A percentile compares a stretch with the other conserved stretches of the same genome.
Conservation (phyloP, 37 sponge, comb jelly and placozoan species). For the Petrosia ficiformis region DNA sequence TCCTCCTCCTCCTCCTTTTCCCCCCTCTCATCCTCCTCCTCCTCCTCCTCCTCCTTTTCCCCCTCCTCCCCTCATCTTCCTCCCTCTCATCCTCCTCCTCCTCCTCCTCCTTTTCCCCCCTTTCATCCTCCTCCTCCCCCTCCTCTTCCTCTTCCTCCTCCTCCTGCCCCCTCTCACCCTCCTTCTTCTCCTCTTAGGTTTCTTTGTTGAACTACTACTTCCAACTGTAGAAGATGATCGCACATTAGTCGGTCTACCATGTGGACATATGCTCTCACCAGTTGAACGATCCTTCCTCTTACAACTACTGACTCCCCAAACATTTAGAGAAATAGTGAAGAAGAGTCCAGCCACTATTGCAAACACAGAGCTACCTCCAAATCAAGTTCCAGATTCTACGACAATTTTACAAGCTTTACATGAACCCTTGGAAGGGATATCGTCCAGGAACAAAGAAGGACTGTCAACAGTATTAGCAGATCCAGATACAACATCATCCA, state of each 20-base stretch:
- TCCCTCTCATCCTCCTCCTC: no score
- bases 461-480: constrained; percentile 50
- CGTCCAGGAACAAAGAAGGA: constrained; percentile 1
- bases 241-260: constrained; percentile 5
- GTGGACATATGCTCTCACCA: constrained; percentile 13
- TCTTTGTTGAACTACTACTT: constrained; percentile 79
- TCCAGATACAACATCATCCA: constrained; percentile 28
- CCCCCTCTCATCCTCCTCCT: no score
- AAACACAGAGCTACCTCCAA: constrained; percentile 18
- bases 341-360: constrained; percentile 58
- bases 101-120: not conserved
- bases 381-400: not conserved
- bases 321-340: constrained; percentile 59
- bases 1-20: not conserved
- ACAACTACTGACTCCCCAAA: constrained; percentile 48
- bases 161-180: no score
- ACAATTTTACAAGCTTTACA: not conserved
- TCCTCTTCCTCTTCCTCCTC: not conserved
- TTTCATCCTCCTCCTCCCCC: no score
- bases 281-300: constrained; percentile 51
- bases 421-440: not conserved
- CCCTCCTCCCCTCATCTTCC: no score
- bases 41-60: constrained; percentile 1
- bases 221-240: constrained; percentile 35
- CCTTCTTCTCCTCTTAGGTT: constrained; percentile 22